These are phyloP conservation scores for Caenorhabditis becei DNA, from an alignment of 2,888 invertebrate species.

Conservation along the genomic window DNA sequence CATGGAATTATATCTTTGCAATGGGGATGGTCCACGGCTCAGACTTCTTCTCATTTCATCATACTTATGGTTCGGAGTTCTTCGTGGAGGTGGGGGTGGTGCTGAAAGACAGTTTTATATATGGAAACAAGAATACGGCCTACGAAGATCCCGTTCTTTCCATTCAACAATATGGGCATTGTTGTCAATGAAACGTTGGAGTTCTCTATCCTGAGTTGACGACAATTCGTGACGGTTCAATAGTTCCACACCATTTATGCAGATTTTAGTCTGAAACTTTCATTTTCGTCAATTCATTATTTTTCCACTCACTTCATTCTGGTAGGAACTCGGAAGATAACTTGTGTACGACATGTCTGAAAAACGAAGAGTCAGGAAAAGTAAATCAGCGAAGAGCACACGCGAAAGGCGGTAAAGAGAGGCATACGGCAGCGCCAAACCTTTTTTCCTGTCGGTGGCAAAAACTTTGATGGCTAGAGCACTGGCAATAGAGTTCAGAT, in stretches of 20 bases:
- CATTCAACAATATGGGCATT: slow-evolving; percentile 69
- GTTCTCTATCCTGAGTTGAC: slow-evolving; percentile 74
- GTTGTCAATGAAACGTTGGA: slow-evolving; percentile 72
- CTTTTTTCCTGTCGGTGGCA: slow-evolving; percentile 22
- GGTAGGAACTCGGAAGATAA: slow-evolving; percentile 51
- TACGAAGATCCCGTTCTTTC: slow-evolving; percentile 64
- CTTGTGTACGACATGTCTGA: slow-evolving; percentile 53
- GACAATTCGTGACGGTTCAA: slow-evolving; percentile 79
- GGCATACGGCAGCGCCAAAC: slow-evolving; percentile 32
- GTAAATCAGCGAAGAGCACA: slow-evolving; percentile 10
- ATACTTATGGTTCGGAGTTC: slow-evolving; percentile 48
- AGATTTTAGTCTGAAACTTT: slow-evolving; percentile 75
- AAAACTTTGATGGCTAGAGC: slow-evolving; percentile 51
- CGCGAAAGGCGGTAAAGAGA: slow-evolving; percentile 7
- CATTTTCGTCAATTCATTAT: background rate
- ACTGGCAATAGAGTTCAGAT: slow-evolving; percentile 50
- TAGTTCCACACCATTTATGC: slow-evolving; percentile 79
- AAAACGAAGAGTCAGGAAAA: background rate
- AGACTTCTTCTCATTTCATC: slow-evolving; percentile 61
- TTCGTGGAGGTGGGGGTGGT: slow-evolving; percentile 47
- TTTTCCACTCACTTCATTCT: slow-evolving; percentile 42
- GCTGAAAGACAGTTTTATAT: slow-evolving; percentile 9
- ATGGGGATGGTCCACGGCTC: slow-evolving; percentile 55
- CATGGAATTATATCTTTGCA: slow-evolving; percentile 58
- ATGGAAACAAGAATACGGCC: background rate